Conservation (phyloP, 2,888 invertebrate genomes). For the Amiota mariae region DNA sequence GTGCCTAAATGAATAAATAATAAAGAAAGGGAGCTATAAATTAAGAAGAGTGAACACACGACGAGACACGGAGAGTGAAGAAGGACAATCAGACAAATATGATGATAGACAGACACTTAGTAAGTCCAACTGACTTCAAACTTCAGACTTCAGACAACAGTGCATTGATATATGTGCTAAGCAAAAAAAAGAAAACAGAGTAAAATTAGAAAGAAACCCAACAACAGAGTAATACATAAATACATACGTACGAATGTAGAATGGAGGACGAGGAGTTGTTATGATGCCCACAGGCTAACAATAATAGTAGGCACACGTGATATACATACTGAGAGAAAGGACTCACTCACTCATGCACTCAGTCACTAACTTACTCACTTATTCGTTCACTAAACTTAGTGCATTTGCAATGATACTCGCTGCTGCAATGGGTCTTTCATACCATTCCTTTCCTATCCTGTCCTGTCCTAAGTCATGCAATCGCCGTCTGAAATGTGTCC, state of each 20-base stretch:
- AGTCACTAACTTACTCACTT: slow-evolving; percentile 1
- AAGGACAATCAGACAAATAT: too few species aligned
- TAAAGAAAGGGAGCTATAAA: too few species aligned
- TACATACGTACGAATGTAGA: not conserved
- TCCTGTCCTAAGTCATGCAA: not conserved
- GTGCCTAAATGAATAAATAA: not conserved
- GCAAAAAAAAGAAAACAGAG: not conserved
- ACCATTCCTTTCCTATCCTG: too few species aligned
- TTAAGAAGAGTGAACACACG: too few species aligned
- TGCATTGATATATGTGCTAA: not conserved
- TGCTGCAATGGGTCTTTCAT: too few species aligned
- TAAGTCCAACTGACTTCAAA: not conserved
- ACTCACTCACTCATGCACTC: slow-evolving; percentile 7
- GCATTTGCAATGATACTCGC: not conserved
- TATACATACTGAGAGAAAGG: not conserved
- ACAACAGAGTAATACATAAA: not conserved
- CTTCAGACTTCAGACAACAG: not conserved
- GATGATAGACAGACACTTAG: not conserved
- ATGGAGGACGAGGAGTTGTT: not conserved
- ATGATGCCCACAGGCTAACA: slow-evolving; percentile 3
- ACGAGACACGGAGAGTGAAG: too few species aligned
- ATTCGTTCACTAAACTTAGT: slow-evolving; percentile 8
- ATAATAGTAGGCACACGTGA: not conserved
- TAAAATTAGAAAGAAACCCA: not conserved
- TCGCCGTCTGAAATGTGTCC: slow-evolving; percentile 22